These are phyloP conservation scores for Sapayoa aenigma DNA, from an alignment of 2,113 vertebrate genomes.

Conservation along the genomic window DNA sequence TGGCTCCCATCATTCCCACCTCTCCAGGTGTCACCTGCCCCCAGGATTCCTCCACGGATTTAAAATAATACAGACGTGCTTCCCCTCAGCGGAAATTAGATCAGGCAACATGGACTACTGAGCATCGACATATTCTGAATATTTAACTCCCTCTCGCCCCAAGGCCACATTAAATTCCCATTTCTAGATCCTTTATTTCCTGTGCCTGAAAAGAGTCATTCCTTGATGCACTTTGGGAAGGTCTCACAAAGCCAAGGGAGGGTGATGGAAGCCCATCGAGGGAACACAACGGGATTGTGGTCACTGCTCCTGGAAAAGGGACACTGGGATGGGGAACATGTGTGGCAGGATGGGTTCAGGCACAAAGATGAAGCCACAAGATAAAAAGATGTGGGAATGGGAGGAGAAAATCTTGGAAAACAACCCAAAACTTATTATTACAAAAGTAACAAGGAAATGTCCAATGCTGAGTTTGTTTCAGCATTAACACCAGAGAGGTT, in stretches of 20 bases:
- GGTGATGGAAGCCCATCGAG: background rate
- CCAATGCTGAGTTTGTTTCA: background rate
- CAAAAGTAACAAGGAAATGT: background rate
- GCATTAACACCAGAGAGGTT: no score
- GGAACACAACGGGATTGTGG: background rate
- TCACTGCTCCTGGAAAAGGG: background rate
- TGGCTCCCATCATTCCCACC: slow-evolving; percentile 16
- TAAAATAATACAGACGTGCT: background rate
- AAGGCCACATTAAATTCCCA: background rate
- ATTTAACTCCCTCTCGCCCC: slow-evolving; percentile 20
- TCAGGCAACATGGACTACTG: background rate
- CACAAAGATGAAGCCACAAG: background rate
- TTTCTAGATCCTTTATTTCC: slow-evolving; percentile 25
- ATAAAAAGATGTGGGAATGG: background rate
- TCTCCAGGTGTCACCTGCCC: slow-evolving; percentile 23
- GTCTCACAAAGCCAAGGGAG: background rate
- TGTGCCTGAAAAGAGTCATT: background rate
- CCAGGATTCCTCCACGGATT: no score
- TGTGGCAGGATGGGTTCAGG: rapidly evolving
- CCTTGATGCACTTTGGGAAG: background rate
- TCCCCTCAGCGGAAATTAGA: slow-evolving; percentile 65
- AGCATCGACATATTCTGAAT: slow-evolving; percentile 37
- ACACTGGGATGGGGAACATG: background rate
- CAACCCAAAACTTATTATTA: no score
- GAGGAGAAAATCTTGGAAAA: background rate